Evolutionary conservation across 2,797 vertebrate genomes (phyloP), one percentile per base, ranked within the genome.

Genomic region (Coracias cyanogaster): DNA sequence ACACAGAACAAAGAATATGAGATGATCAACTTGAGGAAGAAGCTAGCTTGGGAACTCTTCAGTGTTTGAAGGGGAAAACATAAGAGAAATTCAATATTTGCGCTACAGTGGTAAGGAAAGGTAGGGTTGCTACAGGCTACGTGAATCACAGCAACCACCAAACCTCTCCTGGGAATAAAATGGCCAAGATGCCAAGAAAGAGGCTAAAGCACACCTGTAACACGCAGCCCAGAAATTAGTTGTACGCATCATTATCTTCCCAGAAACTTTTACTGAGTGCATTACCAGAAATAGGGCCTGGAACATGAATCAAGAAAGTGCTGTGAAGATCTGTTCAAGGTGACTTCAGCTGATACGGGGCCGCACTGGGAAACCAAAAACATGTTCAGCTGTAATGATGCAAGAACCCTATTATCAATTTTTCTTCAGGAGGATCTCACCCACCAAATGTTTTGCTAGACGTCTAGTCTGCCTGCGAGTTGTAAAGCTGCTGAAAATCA

Each of bases 381-480:
- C 0, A 6, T 37, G 54, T 43, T 82, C 37, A 51, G 16, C n/a
- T 64, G 45, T 67, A 11, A 51, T 91, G 77, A 70, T 49, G 80
- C 87, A 96, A 93, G 91, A 95, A 31, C 14, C 17, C 58, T 46
- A 21, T 29, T 81, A 82, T 66, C 87, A 62, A n/a, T 58, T 91
- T 90, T 83, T 72, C 84, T 62, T 58, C 46, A 41, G 73, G 39
- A 93, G 33, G 25, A 55, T 55, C 70, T 91, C 58, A 13, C 49
- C 82, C 58, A 57, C 46, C 70, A 77, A 76, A 66, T 91, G 76
- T 93, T 95, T 95, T 95, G 39, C 91, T 49, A 93, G 89, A 90
- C 2, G 1, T 91, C 58, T 94, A 1, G 33, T 78, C 86, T 87
- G 73, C 41, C 39, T 37, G 15, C 3, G n/a, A 70, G 65, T 21